Evolutionary conservation across 2,113 vertebrate species (phyloP).

Genomic region (Pavo muticus): DNA sequence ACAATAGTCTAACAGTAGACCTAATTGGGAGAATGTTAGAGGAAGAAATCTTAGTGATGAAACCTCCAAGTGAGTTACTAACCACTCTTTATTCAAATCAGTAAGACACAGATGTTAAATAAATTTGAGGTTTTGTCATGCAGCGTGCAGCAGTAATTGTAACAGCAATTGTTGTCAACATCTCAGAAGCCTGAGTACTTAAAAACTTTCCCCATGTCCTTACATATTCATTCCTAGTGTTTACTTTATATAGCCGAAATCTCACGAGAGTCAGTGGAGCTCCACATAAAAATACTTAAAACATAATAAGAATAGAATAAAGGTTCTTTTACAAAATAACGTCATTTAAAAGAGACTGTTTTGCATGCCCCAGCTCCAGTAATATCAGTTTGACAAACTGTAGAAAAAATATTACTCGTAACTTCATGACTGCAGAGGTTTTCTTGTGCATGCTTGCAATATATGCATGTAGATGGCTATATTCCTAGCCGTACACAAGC

Average conservation of each 20-base stretch:
- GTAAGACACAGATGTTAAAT: not conserved
- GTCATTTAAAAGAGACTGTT: not conserved
- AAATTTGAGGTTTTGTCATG: not conserved
- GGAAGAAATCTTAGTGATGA: not conserved
- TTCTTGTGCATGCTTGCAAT: not conserved
- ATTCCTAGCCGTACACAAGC: not conserved
- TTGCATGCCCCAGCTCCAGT: not conserved
- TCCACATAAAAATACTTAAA: not conserved
- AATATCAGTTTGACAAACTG: not conserved
- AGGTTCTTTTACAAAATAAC: not conserved
- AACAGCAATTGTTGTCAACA: not conserved
- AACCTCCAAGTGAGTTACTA: not conserved
- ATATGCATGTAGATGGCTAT: not conserved
- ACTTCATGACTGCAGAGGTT: not conserved
- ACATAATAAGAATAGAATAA: not conserved
- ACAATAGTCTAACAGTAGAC: slow-evolving; percentile 15
- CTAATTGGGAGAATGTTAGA: not conserved
- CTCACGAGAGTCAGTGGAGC: not conserved
- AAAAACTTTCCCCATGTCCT: not conserved
- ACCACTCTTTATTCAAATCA: not conserved
- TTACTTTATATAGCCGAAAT: not conserved
- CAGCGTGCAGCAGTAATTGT: not conserved
- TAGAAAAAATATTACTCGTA: not conserved
- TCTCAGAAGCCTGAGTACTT: not conserved
- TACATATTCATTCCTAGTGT: not conserved